Evolutionary conservation across 2,113 vertebrate species (phyloP), one percentile per base, ranked within the genome.

Genomic region (Chloroceryle aenea): DNA sequence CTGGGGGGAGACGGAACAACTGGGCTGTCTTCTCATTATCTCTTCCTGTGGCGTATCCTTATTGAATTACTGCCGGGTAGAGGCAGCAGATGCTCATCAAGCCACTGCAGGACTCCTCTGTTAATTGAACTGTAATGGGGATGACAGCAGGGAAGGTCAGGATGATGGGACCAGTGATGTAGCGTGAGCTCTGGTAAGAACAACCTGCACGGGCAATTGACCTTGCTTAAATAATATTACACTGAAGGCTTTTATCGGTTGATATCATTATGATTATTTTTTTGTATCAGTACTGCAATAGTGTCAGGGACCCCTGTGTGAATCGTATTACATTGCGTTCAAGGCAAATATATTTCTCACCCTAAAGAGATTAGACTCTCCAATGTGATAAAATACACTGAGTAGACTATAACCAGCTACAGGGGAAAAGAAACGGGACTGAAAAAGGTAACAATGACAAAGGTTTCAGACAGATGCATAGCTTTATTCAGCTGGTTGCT

Each of bases 61-160:
- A 99, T 99, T 98, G 98, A 99, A 98, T 99, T 99, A 99, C 98
- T 98, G 97, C 98, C 98, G 98, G 98, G 98, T 98, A 98, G 98
- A 98, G 97, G 95, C 90, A 97, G 98, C 99, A 99, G 98, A 99
- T 99, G 99, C 98, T 98, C 98, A 98, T 98, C 98, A 98, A 98
- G 97, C 98, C 81, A 66, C 98, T 98, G 98, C 97, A 92, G 93
- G 98, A 96, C 97, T 97, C 98, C 95, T 96, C 95, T 98, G 97
- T 98, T 99, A 99, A 99, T 99, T 99, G 99, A 99, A 98, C 98
- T 98, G 98, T 99, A 99, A 99, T 99, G 98, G 98, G 96, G 95
- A 87, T 98, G 97, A 98, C 98, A 99, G 99, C 98, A 97, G 98
- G 98, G 98, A 98, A 99, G 98, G 98, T 99, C 98, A 98, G 97